Evolutionary conservation across 1,140 invertebrate species (phyloP).

Genomic region (Achatina immaculata): DNA sequence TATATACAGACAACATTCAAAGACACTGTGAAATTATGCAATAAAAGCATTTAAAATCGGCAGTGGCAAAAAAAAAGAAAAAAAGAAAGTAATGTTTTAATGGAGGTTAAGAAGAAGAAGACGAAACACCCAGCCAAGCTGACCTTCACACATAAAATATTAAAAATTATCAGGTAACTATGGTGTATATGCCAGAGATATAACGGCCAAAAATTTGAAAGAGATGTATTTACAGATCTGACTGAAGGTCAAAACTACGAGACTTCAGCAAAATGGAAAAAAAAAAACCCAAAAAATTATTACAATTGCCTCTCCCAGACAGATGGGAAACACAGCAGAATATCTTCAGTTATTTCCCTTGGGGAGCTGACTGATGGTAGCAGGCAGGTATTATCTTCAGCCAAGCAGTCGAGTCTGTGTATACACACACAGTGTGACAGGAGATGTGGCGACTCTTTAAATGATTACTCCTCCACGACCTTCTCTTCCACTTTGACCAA

Average conservation of each 20-base stretch:
- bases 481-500: slow-evolving; percentile 96
- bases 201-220: background rate
- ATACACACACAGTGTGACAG: background rate
- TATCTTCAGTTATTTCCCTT: slow-evolving; percentile 4
- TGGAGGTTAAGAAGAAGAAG: background rate
- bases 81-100: background rate
- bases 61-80: background rate
- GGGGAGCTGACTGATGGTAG: background rate
- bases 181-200: background rate
- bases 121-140: background rate
- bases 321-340: background rate
- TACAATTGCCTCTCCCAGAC: background rate
- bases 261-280: too few species aligned
- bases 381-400: background rate
- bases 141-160: background rate
- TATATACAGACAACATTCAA: slow-evolving; percentile 14
- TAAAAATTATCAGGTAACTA: too few species aligned
- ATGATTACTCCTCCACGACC: slow-evolving; percentile 74
- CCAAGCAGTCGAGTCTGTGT: background rate
- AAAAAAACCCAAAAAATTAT: background rate
- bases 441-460: background rate
- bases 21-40: background rate
- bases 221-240: background rate
- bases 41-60: slow-evolving; percentile 1
- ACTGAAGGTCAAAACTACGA: background rate